Conservation (phyloP, 2,888 invertebrate species). For the Leptinotarsa juncta region DNA sequence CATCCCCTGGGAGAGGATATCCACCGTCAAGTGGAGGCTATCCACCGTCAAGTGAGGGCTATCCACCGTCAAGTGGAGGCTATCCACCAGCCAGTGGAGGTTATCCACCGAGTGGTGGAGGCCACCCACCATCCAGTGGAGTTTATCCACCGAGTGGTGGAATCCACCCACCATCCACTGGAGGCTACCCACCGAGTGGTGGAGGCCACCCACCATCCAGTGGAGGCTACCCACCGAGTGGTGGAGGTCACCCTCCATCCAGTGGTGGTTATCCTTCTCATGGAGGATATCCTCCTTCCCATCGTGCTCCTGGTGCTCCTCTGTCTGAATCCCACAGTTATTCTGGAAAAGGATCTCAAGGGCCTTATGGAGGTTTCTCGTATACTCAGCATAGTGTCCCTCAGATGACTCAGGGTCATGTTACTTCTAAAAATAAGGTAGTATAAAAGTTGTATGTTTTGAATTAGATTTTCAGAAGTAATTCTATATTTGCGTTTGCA, state of each 20-base stretch:
- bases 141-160: slow-evolving; percentile 33
- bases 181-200: slow-evolving; percentile 35
- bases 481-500: not conserved
- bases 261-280: slow-evolving; percentile 31
- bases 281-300: slow-evolving; percentile 40
- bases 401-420: slow-evolving; percentile 35
- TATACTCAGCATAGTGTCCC: slow-evolving; percentile 43
- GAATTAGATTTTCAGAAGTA: not conserved
- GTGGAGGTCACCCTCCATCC: slow-evolving; percentile 44
- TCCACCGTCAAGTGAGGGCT: slow-evolving; percentile 39
- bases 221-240: slow-evolving; percentile 33
- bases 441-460: slow-evolving; percentile 20
- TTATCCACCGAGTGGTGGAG: slow-evolving; percentile 37
- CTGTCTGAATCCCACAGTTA: slow-evolving; percentile 43
- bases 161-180: slow-evolving; percentile 33
- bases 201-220: slow-evolving; percentile 38
- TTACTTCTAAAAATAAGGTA: slow-evolving; percentile 46
- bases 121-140: slow-evolving; percentile 38
- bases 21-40: slow-evolving; percentile 36
- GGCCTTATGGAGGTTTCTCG: slow-evolving; percentile 52
- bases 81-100: slow-evolving; percentile 39
- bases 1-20: slow-evolving; percentile 40
- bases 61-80: slow-evolving; percentile 41
- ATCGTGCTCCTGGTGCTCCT: slow-evolving; percentile 63
- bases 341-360: slow-evolving; percentile 40